Base-by-base conservation (phyloP, 1,140 invertebrate genomes). In the Augochlora pura region DNA sequence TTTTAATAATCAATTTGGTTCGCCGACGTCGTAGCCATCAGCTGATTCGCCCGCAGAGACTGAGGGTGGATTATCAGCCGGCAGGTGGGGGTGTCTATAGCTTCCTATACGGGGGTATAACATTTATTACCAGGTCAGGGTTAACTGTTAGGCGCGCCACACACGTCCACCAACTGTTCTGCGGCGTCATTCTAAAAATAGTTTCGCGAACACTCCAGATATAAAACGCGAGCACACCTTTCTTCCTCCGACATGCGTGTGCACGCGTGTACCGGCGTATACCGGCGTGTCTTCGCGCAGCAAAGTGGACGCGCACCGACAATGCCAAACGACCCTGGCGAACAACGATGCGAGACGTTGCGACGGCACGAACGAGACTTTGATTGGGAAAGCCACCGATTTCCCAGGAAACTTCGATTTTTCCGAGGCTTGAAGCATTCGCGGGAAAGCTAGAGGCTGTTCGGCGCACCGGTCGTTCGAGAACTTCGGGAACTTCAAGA, bases 111-210 rank as follows among this genome's bases (percentile, higher is more conserved):
- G 66, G 86, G 86, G 82, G 87, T 82, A 87, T 85, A 88, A 89
- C 85, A 86, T 91, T 92, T 92, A 91, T 91, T 91, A 91, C 82
- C 91, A 86, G 91, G 91, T 92, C 91, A 91, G 90, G 91, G 91
- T 92, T 91, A 92, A 91, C 86, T 52, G 87, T 92, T 90, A 91
- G 88, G 89, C 86, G 89, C 85, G 87, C 87, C 88, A 78, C 83
- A 82, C 85, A 86, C 87, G 84, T 88, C 84, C 82, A 87, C 80
- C 84, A 79, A 82, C 77, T 77, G 71, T 78, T 83, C 77, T 78
- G 82, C 85, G 84, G 80, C 85, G 86, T 85, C 86, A 66, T 59
- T 84, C 90, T 91, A 91, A 91, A 91, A 91, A 91, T 91, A 92
- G 76, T 83, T 80, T 72, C 65, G 82, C 85, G 80, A 89, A 87